These are phyloP conservation scores for Coelinius sp. DNA, from an alignment of 2,888 invertebrate species.

Conservation along the genomic window DNA sequence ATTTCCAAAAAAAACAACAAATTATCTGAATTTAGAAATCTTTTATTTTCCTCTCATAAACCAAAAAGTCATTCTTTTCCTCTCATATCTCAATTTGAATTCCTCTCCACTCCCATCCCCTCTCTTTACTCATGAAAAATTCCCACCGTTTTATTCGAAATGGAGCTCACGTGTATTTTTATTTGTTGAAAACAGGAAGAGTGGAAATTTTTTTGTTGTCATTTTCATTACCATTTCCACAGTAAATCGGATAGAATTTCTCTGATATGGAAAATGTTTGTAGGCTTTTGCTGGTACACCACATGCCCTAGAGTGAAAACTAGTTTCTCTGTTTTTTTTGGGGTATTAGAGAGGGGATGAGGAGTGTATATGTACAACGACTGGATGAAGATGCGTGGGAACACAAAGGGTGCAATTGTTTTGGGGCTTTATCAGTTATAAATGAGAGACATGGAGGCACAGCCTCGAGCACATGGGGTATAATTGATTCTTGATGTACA, in stretches of 20 bases:
- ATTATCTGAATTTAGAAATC: background rate
- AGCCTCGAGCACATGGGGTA: background rate
- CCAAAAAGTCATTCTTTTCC: background rate
- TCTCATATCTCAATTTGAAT: background rate
- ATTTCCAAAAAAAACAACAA: background rate
- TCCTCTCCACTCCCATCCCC: background rate
- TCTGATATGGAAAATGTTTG: background rate
- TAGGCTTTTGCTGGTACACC: background rate
- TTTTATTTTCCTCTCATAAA: background rate
- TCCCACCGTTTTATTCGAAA: background rate
- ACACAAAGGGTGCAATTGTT: conserved; percentile 13
- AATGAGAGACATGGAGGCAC: background rate
- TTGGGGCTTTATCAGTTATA: conserved; percentile 10
- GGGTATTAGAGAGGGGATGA: background rate
- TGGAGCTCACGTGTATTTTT: background rate
- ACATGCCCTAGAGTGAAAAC: background rate
- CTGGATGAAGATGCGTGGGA: conserved; percentile 9
- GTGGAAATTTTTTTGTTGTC: background rate
- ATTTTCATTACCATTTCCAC: conserved; percentile 9
- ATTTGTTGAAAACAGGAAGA: background rate
- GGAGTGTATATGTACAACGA: background rate
- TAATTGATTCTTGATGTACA: conserved; percentile 16
- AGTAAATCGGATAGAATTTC: conserved; percentile 28
- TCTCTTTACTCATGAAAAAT: too few species aligned
- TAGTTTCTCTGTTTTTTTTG: background rate